Base-by-base conservation (phyloP, 2,888 invertebrate genomes). In the Heliconius aoede region DNA sequence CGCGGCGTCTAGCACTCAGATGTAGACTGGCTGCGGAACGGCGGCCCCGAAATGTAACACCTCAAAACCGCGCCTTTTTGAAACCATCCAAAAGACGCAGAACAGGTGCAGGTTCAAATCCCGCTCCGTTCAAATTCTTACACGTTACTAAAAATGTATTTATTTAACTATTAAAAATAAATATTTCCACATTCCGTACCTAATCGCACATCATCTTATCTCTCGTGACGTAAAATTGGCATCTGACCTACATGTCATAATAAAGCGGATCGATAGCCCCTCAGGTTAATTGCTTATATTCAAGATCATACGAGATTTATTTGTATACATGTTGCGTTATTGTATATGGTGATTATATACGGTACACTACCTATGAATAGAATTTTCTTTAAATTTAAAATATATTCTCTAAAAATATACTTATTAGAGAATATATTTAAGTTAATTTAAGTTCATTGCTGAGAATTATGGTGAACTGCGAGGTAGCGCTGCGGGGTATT, bases 241-340 rank as follows among this genome's bases (percentile, higher is more conserved):
- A 55, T 69, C 55, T 69, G 55, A 69, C 55, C 69, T 69, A 69
- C 55, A 69, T 69, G 55, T 24, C n/a, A 32, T 40, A 69, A 69
- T 69, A 30, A 69, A 32, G 51, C n/a, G 32, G 28, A 69, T 69
- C 69, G 28, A 55, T 32, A 69, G 28, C 30, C 30, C n/a, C 55
- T 55, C 32, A 55, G 55, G 69, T 55, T 69, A 69, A 69, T 69
- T 69, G 30, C 30, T 15, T 30, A 4, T 32, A 32, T 51, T 32
- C 51, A 32, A 69, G 30, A 55, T 69, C n/a, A 30, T 69, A 30
- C 30, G 21, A 30, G 30, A 30, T 55, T 51, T n/a, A 55, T 69
- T 15, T 30, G 30, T 55, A 30, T 21, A 40, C 11, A 64, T 64
- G 32, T 32, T n/a, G 32, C 15, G 8, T n/a, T 26, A 26, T n/a